A percentile compares a stretch with the other conserved stretches of the same genome.
phyloP scores from a whole-genome alignment of 92 coral and sea anemone genomes.

The Umimayanthus chanpuru region DNA sequence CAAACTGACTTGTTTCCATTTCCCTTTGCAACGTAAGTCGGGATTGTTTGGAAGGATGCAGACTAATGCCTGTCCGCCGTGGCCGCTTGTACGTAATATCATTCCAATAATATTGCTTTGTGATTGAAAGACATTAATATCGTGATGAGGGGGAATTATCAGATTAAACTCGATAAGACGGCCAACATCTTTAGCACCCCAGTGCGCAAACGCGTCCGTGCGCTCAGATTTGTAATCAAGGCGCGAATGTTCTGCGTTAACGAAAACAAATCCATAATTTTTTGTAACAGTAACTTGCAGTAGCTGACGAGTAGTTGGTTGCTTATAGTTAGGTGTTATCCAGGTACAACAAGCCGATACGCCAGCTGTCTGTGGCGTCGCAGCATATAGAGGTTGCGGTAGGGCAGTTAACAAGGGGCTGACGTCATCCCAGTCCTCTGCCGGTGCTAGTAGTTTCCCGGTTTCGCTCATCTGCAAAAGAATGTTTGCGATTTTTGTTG shows the following conservation, averaged over 20 bases:
- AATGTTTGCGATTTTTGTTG: background rate
- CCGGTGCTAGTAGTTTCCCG: background rate
- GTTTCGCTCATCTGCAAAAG: background rate
- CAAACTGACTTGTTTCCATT: background rate
- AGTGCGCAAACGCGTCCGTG: conserved; percentile 30
- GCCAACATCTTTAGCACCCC: conserved; percentile 1
- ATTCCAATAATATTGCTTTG: conserved; percentile 3
- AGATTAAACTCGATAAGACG: conserved; percentile 16
- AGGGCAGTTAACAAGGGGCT: background rate
- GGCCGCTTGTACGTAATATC: background rate
- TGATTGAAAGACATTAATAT: background rate
- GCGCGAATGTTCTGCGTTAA: background rate
- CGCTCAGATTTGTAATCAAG: conserved; percentile 11
- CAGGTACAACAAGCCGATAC: background rate
- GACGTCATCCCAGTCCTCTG: background rate
- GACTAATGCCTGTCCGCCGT: background rate
- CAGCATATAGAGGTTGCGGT: background rate
- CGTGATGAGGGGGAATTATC: background rate
- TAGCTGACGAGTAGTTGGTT: conserved; percentile 1
- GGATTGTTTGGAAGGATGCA: conserved; percentile 3
- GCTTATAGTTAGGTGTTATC: conserved; percentile 26
- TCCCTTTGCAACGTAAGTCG: conserved; percentile 3
- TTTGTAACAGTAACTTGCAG: background rate
- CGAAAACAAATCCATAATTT: background rate
- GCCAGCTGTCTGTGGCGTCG: background rate